Evolutionary conservation across 1,140 invertebrate species (phyloP).

Genomic region (Brachystomella parvula): DNA sequence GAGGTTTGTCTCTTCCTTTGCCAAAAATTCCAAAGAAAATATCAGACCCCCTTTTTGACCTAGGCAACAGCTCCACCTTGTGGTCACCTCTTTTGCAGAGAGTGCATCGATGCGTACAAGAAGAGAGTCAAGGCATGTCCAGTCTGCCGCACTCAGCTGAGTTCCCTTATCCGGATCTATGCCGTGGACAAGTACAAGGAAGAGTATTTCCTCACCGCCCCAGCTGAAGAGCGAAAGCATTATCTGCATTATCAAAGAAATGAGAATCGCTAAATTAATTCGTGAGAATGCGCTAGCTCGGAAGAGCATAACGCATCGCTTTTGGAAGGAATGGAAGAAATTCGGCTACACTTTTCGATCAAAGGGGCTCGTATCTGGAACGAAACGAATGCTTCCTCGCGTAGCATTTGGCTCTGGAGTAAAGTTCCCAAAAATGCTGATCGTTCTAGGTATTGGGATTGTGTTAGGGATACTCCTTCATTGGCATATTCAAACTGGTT

Average conservation of each 20-base stretch:
- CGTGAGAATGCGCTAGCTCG: neutral
- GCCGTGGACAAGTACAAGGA: neutral
- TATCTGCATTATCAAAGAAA: neutral
- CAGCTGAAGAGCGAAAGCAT: neutral
- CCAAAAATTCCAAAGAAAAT: neutral
- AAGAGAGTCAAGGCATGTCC: neutral
- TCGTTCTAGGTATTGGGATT: conserved; percentile 1
- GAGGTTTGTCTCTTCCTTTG: too few relatives aligned
- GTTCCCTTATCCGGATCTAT: neutral
- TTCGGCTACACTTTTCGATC: neutral
- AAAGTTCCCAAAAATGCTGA: too few relatives aligned
- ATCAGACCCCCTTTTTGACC: neutral
- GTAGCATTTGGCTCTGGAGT: too few relatives aligned
- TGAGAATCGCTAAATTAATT: neutral
- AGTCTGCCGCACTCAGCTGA: neutral
- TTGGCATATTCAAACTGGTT: too few relatives aligned
- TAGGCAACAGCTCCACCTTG: neutral
- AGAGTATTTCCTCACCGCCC: neutral
- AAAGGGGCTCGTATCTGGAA: neutral
- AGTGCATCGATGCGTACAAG: neutral
- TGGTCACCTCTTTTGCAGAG: neutral
- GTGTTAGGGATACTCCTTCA: too few relatives aligned
- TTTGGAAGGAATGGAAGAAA: neutral
- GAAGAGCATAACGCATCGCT: neutral
- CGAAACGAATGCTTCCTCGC: too few relatives aligned